Percentiles rank a stretch among this genome's conserved stretches.
phyloP scores from a whole-genome alignment of 35 echinoderm and acorn worm genomes.

The Acanthaster planci region DNA sequence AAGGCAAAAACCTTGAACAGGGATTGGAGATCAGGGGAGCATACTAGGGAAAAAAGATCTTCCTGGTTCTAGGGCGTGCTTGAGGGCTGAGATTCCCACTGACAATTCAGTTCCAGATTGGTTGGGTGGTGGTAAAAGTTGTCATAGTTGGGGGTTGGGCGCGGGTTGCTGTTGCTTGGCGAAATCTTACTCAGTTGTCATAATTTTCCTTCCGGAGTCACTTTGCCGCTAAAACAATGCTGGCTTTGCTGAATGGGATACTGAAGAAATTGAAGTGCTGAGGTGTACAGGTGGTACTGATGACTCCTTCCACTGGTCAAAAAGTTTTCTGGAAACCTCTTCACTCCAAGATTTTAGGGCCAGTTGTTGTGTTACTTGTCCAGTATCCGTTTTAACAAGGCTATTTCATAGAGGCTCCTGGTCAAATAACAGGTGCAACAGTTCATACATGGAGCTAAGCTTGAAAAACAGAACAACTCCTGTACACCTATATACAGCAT shows the following conservation, averaged over 20 bases:
- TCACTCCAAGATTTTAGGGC: neutral
- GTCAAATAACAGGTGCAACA: too few species aligned
- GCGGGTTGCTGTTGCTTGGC: neutral
- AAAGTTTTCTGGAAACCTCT: neutral
- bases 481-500: too few species aligned
- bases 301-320: neutral
- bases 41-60: neutral
- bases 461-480: too few species aligned
- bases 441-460: too few species aligned
- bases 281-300: neutral
- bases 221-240: too few species aligned
- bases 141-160: neutral
- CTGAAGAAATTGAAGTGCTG: neutral
- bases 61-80: neutral
- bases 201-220: too few species aligned
- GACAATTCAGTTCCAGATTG: neutral
- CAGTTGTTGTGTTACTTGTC: neutral
- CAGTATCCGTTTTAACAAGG: too few species aligned
- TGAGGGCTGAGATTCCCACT: neutral
- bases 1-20: neutral
- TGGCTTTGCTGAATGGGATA: too few species aligned
- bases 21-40: constrained; percentile 17
- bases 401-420: too few species aligned
- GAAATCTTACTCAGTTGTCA: too few species aligned
- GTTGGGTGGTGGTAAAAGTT: constrained; percentile 5